phyloP scores from a whole-genome alignment of 2,888 invertebrate genomes.

The Drosophila lacicola region DNA sequence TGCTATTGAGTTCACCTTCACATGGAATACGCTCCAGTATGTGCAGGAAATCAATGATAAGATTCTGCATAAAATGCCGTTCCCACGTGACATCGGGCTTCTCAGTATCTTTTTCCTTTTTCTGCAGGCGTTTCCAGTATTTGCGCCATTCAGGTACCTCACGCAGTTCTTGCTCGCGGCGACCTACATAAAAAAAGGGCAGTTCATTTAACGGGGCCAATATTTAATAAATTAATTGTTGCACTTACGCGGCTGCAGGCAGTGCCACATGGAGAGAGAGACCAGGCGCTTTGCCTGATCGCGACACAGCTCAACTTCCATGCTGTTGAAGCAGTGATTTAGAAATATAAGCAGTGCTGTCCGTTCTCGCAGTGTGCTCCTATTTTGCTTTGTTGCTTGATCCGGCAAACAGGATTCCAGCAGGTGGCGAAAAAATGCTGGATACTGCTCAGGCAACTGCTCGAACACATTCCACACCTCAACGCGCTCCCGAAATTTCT shows the following conservation, averaged over 20 bases:
- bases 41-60: slow-evolving; percentile 95
- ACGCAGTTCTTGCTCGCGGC: slow-evolving; percentile 94
- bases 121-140: slow-evolving; percentile 95
- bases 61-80: slow-evolving; percentile 90
- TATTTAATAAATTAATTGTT: not conserved
- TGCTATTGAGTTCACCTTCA: slow-evolving; percentile 87
- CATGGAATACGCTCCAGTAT: slow-evolving; percentile 91
- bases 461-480: slow-evolving; percentile 98
- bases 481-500: slow-evolving; percentile 98
- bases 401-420: slow-evolving; percentile 89
- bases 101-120: slow-evolving; percentile 89
- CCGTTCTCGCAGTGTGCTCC: slow-evolving; percentile 88
- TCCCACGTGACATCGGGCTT: slow-evolving; percentile 91
- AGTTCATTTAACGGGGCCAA: not conserved
- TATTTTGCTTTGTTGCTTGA: slow-evolving; percentile 50
- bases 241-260: slow-evolving; percentile 90
- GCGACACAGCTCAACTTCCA: slow-evolving; percentile 97
- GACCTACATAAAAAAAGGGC: slow-evolving; percentile 85
- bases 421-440: slow-evolving; percentile 93
- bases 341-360: slow-evolving; percentile 95
- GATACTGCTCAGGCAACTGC: slow-evolving; percentile 90
- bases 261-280: slow-evolving; percentile 97
- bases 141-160: slow-evolving; percentile 95
- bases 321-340: slow-evolving; percentile 98
- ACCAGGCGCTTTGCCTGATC: slow-evolving; percentile 96